Base-by-base conservation (phyloP, 1,140 invertebrate species). In the Drosophila nasuta region DNA sequence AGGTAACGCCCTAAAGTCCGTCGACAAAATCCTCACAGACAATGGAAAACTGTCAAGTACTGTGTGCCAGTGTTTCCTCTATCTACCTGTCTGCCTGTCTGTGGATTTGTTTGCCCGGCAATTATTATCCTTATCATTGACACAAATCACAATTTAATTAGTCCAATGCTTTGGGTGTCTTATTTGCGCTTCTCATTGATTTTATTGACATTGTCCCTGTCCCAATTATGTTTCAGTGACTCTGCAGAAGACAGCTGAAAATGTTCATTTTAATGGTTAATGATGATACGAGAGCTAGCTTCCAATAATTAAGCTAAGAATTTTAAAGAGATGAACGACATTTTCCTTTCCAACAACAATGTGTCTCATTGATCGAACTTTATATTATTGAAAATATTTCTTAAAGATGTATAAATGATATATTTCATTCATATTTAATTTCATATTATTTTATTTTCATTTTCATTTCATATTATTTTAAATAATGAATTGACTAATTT, bases 91-190 rank as follows among this genome's bases (percentile, higher is more conserved):
- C n/a, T 11, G 28, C 11, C 51, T 51, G 63, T 63, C 59, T 72
- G 43, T 75, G 73, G 83, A 77, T 87, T 88, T 89, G 80, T 81
- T 88, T 81, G 85, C 77, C 80, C 49, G 67, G 77, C 85, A 88
- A 88, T 88, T 88, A 88, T 88, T 83, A 80, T 88, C 67, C 70
- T 88, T 88, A 88, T 88, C 83, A 79, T 69, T 88, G 83, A 88
- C 83, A 88, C 81, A 89, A 89, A 88, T 88, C 83, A 64, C 69
- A 85, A 88, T 88, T 88, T 88, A 88, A 88, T 88, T 83, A 88
- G 83, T 65, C 87, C 80, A 77, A 70, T 78, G 83, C 85, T 67
- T 81, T 56, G 68, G 79, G 58, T 83, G 74, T 71, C 77, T 57
- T 83, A 77, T 75, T 80, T 88, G 82, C 81, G 57, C 49, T 80